phyloP scores from a whole-genome alignment of 1,140 invertebrate species.

The Pinna nobilis region DNA sequence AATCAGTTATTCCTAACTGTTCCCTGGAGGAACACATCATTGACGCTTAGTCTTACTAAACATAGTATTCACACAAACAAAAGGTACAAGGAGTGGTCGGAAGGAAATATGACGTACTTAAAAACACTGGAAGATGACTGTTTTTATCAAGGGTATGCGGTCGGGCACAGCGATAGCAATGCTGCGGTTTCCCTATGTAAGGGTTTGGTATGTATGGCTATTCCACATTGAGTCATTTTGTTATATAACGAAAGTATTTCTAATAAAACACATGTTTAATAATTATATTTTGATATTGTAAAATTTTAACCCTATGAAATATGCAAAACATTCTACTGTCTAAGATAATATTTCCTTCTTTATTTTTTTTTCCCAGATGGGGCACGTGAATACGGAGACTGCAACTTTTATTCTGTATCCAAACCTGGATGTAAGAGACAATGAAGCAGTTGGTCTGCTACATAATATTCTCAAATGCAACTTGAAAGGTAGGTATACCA shows the following conservation, averaged over 20 bases:
- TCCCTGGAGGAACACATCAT: conserved; percentile 4
- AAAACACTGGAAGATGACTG: conserved; percentile 34
- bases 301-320: not conserved
- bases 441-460: too few species aligned
- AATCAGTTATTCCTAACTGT: conserved; percentile 19
- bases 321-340: not conserved
- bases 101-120: conserved; percentile 48
- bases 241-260: too few species aligned
- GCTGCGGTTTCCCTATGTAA: conserved; percentile 48
- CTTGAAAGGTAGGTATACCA: too few species aligned
- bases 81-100: conserved; percentile 31
- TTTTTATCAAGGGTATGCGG: conserved; percentile 53
- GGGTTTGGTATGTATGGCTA: conserved; percentile 47
- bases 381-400: conserved; percentile 51
- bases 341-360: not conserved
- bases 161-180: conserved; percentile 34
- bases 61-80: not conserved
- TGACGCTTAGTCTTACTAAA: conserved; percentile 14
- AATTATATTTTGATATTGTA: not conserved
- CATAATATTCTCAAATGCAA: too few species aligned
- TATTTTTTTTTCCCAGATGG: conserved; percentile 37
- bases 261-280: not conserved
- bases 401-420: conserved; percentile 43
- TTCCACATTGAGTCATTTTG: not conserved
- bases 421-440: not conserved